Evolutionary conservation across 2,888 invertebrate genomes (phyloP).

Genomic region (Tenthredo amoena): DNA sequence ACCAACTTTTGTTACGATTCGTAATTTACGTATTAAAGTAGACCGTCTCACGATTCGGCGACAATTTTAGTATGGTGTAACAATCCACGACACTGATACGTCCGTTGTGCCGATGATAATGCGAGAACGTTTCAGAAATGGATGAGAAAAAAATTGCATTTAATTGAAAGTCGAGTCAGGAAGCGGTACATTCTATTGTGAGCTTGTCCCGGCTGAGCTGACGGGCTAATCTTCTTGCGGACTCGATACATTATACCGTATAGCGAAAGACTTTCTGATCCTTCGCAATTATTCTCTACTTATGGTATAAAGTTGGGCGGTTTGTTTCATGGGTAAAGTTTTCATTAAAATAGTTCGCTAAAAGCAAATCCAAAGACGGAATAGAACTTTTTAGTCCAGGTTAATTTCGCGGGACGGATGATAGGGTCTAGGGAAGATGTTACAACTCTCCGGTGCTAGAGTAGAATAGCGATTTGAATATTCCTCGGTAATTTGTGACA

Average conservation of each 20-base stretch:
- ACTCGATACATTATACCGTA: background rate
- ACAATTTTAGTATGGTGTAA: background rate
- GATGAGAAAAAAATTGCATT: constrained; percentile 62
- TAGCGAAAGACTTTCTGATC: background rate
- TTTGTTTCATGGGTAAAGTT: background rate
- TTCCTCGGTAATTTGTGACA: constrained; percentile 69
- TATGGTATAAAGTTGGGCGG: background rate
- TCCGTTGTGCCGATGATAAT: constrained; percentile 45
- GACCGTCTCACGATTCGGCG: background rate
- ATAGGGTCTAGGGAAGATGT: constrained; percentile 5
- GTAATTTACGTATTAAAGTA: background rate
- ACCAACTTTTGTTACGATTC: background rate
- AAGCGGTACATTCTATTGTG: constrained; percentile 77
- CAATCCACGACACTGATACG: constrained; percentile 34
- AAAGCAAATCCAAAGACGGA: background rate
- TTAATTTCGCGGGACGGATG: background rate
- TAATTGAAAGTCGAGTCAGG: constrained; percentile 74
- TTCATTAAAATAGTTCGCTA: background rate
- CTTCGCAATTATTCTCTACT: background rate
- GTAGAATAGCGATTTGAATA: constrained; percentile 68
- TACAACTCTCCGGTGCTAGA: background rate
- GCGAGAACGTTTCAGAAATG: constrained; percentile 47
- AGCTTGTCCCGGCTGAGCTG: constrained; percentile 77
- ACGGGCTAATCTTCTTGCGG: constrained; percentile 71
- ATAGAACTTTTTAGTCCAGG: background rate